phyloP scores from a whole-genome alignment of 2,113 vertebrate species.

The Machaerirhynchus nigripectus region DNA sequence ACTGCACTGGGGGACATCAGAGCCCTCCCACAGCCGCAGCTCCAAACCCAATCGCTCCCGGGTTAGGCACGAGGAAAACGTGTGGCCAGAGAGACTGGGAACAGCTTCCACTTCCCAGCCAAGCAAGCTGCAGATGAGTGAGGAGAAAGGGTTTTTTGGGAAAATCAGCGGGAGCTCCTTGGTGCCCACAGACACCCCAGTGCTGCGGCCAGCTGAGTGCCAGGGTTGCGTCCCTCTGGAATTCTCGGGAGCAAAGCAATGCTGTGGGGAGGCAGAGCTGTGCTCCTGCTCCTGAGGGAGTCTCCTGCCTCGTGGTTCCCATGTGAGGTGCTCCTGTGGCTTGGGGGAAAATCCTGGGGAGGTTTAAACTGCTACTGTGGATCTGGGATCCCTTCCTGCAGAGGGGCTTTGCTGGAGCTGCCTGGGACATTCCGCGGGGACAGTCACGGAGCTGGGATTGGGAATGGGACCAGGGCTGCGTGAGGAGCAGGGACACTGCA shows the following conservation, averaged over 20 bases:
- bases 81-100: not conserved
- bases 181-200: not conserved
- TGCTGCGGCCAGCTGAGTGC: not conserved
- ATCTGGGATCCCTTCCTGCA: not conserved
- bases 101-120: not conserved
- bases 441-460: not conserved
- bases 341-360: not conserved
- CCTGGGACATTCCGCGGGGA: not conserved
- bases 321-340: fast-evolving
- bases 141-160: not conserved
- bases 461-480: not conserved
- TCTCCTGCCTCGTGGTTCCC: not conserved
- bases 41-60: conserved; percentile 15
- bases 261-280: not conserved
- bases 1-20: not conserved
- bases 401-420: not conserved
- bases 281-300: not conserved
- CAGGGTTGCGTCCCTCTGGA: no score
- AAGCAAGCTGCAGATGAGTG: not conserved
- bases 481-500: fast-evolving
- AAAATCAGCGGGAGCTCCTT: not conserved
- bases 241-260: fast-evolving
- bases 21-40: not conserved
- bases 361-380: fast-evolving
- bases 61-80: not conserved